Evolutionary conservation across 2,113 vertebrate genomes (phyloP).

Genomic region (Cromileptes altivelis): DNA sequence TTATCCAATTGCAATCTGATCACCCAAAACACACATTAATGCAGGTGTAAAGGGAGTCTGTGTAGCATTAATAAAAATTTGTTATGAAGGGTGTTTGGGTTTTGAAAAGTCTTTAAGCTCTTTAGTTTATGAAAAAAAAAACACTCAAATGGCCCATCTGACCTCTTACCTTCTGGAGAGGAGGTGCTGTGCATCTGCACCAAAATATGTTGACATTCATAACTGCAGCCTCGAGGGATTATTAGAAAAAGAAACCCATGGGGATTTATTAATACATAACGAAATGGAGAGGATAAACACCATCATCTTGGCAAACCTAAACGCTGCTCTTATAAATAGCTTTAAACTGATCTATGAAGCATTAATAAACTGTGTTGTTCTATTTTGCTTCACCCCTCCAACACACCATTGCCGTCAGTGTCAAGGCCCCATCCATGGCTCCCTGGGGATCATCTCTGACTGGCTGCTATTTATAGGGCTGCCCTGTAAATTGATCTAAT

Average conservation of each 20-base stretch:
- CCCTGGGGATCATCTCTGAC: not conserved
- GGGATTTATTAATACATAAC: not conserved
- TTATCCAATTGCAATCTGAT: too few relatives aligned
- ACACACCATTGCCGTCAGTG: not conserved
- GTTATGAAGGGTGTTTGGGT: not conserved
- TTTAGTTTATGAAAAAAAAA: not conserved
- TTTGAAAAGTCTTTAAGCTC: not conserved
- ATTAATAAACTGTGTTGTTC: not conserved
- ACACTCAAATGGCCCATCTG: not conserved
- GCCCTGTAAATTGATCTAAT: slow-evolving; percentile 15
- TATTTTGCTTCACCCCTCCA: not conserved
- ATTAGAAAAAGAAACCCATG: not conserved
- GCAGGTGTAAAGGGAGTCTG: too few relatives aligned
- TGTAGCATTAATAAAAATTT: too few relatives aligned
- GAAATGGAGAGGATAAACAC: not conserved
- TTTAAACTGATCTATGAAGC: not conserved
- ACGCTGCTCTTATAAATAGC: not conserved
- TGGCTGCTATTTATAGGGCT: slow-evolving; percentile 27
- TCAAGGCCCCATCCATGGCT: not conserved
- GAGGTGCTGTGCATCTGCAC: not conserved
- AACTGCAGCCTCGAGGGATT: not conserved
- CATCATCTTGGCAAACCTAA: not conserved
- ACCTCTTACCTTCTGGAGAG: not conserved
- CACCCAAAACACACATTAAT: too few relatives aligned
- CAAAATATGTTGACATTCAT: not conserved